These are phyloP conservation scores for Xanthia togata DNA, from an alignment of 2,888 invertebrate species.

Conservation along the genomic window DNA sequence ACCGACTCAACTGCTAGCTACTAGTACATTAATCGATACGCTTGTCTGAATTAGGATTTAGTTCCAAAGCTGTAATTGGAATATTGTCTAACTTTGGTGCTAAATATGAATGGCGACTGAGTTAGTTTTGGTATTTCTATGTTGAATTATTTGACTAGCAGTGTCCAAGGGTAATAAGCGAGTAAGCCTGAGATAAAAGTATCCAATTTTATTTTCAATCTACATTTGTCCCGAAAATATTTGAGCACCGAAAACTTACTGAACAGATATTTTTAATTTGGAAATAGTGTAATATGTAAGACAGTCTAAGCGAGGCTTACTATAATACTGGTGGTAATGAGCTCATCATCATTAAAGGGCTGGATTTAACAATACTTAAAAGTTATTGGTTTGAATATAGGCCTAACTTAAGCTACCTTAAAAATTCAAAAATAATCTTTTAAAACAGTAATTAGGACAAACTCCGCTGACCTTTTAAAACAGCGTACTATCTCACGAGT, in stretches of 20 bases:
- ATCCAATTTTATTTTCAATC: neutral
- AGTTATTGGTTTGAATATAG: neutral
- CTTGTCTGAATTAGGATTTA: slow-evolving; percentile 32
- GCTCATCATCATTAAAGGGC: neutral
- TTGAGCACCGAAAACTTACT: neutral
- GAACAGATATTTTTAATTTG: neutral
- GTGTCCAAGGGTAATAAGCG: too few species aligned
- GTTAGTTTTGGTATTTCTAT: neutral
- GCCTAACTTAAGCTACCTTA: neutral
- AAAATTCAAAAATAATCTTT: neutral
- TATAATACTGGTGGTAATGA: neutral
- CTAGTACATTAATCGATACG: slow-evolving; percentile 42
- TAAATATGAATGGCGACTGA: neutral
- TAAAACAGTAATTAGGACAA: slow-evolving; percentile 14
- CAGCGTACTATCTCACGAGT: slow-evolving; percentile 28
- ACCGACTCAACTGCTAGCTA: slow-evolving; percentile 20
- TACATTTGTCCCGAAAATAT: neutral
- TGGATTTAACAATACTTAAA: neutral
- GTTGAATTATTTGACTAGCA: slow-evolving; percentile 1
- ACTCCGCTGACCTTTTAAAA: slow-evolving; percentile 50
- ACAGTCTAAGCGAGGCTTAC: neutral
- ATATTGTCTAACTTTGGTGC: slow-evolving; percentile 11
- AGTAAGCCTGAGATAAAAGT: neutral
- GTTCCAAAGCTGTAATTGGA: slow-evolving; percentile 16
- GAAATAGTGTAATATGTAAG: neutral